Evolutionary conservation across 2,113 vertebrate genomes (phyloP).

Genomic region (Gallinago undulata): DNA sequence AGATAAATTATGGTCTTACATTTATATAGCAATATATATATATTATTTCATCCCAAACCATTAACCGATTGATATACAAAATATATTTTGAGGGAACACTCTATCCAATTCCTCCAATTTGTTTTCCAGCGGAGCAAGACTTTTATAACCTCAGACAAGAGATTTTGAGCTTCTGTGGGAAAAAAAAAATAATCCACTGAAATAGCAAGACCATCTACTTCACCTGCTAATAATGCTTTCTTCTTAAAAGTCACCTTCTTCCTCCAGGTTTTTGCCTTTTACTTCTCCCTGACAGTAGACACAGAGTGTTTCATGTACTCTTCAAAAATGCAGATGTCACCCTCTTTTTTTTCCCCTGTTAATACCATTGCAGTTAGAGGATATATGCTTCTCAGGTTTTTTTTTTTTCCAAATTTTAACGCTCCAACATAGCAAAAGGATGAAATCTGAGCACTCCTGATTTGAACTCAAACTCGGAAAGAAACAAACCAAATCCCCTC

Average conservation of each 20-base stretch:
- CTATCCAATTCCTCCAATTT: neutral
- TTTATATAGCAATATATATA: no score
- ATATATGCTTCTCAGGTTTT: neutral
- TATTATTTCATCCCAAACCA: no score
- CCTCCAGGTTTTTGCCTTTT: neutral
- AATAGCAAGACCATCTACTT: neutral
- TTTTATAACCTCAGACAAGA: neutral
- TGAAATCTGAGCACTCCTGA: neutral
- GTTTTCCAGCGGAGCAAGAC: neutral
- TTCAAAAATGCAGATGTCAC: neutral
- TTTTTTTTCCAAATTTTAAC: neutral
- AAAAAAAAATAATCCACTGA: neutral
- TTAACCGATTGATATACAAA: no score
- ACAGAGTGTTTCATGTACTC: neutral
- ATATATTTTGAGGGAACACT: no score
- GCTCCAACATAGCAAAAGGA: neutral
- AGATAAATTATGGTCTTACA: no score
- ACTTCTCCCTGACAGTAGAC: neutral
- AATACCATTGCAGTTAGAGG: neutral
- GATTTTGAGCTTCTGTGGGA: neutral
- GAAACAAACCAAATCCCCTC: neutral
- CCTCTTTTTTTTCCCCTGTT: neutral
- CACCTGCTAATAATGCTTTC: neutral
- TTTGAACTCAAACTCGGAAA: neutral
- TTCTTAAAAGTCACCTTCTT: neutral